phyloP scores from a whole-genome alignment of 2,797 vertebrate species.

The Sebastes wilsoni region DNA sequence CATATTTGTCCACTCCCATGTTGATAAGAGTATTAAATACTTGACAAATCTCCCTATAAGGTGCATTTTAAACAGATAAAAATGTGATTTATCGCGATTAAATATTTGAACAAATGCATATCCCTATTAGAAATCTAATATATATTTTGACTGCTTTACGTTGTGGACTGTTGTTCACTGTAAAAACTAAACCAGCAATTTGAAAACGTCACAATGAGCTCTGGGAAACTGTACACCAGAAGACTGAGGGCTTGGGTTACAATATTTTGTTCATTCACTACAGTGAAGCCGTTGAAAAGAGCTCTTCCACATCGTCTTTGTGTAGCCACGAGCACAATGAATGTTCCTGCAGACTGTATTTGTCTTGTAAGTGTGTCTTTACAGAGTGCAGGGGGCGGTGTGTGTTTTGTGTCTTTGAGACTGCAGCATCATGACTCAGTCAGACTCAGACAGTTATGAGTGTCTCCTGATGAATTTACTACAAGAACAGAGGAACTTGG shows the following conservation, averaged over 20 bases:
- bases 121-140: no score
- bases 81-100: fast-evolving
- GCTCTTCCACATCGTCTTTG: background rate
- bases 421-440: constrained; percentile 16
- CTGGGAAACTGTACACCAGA: background rate
- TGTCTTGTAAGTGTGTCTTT: constrained; percentile 22
- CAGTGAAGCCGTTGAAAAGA: background rate
- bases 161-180: background rate
- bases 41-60: no score
- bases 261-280: background rate
- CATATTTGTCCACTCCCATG: no score
- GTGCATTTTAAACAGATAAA: no score
- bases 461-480: constrained; percentile 38
- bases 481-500: constrained; percentile 18
- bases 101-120: no score
- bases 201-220: background rate
- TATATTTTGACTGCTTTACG: background rate
- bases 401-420: constrained; percentile 37
- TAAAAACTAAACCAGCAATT: background rate
- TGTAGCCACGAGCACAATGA: background rate
- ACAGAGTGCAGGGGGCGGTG: constrained; percentile 30
- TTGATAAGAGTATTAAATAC: no score
- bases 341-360: background rate
- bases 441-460: constrained; percentile 22
- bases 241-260: background rate